A percentile compares a stretch with the other conserved stretches of the same genome.
phyloP scores from a whole-genome alignment of 2,113 vertebrate species.

The Gymnarchus niloticus region DNA sequence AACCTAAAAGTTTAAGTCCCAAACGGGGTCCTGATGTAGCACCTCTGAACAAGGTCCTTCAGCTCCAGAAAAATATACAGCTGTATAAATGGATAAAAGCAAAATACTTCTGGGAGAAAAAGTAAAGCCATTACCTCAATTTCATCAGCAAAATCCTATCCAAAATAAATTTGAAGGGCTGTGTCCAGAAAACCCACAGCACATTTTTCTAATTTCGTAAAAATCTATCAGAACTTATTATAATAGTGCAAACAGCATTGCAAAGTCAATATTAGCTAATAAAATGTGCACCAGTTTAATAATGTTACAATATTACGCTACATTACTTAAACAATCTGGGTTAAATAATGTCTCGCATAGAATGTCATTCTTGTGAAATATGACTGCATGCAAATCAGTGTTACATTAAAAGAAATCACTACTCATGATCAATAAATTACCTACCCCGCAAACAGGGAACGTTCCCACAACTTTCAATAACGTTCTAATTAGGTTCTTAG shows the following conservation, averaged over 20 bases:
- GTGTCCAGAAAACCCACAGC: background rate
- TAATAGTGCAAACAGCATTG: background rate
- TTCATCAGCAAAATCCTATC: too few relatives aligned
- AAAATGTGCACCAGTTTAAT: background rate
- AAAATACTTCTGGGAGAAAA: background rate
- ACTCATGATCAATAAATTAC: too few relatives aligned
- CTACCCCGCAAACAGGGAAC: too few relatives aligned
- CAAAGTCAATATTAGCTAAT: background rate
- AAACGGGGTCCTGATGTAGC: background rate
- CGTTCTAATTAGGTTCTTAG: too few relatives aligned
- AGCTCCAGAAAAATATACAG: background rate
- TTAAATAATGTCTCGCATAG: too few relatives aligned
- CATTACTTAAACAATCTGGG: too few relatives aligned
- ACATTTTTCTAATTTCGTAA: background rate
- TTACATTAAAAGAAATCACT: too few relatives aligned
- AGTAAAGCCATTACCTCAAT: background rate
- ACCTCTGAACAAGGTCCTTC: background rate
- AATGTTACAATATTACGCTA: background rate
- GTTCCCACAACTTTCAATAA: too few relatives aligned
- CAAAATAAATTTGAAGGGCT: too few relatives aligned
- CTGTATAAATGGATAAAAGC: background rate
- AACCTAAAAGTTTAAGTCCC: background rate
- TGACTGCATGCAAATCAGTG: too few relatives aligned
- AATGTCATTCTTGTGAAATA: too few relatives aligned
- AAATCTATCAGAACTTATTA: too few relatives aligned